Base-by-base conservation (phyloP, 2,113 vertebrate genomes). In the Brachionichthys hirsutus region DNA sequence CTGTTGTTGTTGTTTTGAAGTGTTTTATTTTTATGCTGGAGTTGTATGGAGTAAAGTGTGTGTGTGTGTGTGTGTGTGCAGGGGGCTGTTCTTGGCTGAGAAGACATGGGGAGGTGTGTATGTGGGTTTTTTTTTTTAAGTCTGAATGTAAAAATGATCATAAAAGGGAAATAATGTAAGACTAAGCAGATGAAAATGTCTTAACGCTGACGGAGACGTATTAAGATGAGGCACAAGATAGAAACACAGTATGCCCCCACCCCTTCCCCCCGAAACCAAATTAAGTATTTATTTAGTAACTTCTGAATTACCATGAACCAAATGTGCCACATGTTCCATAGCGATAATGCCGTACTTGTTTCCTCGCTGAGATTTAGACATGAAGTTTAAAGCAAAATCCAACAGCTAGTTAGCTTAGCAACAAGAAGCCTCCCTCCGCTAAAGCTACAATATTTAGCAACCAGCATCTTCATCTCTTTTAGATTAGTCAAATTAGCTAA, bases 111-210 rank as follows among this genome's bases (percentile, higher is more conserved):
- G 43, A 58, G 63, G 80, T 53, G 80, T 74, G 60, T 62, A 66
- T n/a, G n/a, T n/a, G 49, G 61, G 61, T 47, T 62, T 73, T 82
- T 50, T 14, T 13, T 64, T 48, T 54, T 24, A 6, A 53, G 71
- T 76, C 79, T 76, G 54, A 80, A 74, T 85, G 82, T 79, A 80
- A 77, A n/a, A 35, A 83, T 71, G 58, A 73, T 86, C 42, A 75
- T 67, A 78, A 89, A 91, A 90, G 86, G 90, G 88, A 89, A 90
- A 69, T 18, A 16, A 66, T 64, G 49, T 19, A 64, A 50, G 60
- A 73, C 30, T 67, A 42, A 59, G 13, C 40, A 40, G 24, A 17
- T 58, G 30, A 12, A 46, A 67, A 65, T 73, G 66, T 78, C 65
- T 59, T 62, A 17, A 14, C 67, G 52, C 59, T 49, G 13, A 40